phyloP scores from a whole-genome alignment of 1,140 invertebrate genomes.

The Heliconius hewitsoni region DNA sequence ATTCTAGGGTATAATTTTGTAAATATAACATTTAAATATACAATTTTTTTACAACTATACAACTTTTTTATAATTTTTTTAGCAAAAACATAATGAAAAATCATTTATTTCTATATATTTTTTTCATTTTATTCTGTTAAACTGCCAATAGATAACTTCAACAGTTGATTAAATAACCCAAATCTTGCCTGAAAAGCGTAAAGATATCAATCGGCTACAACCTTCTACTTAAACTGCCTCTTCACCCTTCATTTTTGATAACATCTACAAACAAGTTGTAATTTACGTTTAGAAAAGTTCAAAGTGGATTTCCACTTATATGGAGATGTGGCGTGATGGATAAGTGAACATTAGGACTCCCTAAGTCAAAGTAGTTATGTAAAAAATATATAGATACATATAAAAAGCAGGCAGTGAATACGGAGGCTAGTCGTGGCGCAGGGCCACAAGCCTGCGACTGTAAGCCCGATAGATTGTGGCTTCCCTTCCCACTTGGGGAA shows the following conservation, averaged over 20 bases:
- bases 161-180: background rate
- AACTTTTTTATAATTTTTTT: no score
- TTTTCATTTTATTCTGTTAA: background rate
- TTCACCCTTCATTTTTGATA: slow-evolving; percentile 7
- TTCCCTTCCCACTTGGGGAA: background rate
- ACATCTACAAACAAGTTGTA: slow-evolving; percentile 1
- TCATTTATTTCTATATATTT: no score
- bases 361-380: background rate
- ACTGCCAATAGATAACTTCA: background rate
- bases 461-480: background rate
- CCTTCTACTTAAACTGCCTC: background rate
- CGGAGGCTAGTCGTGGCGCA: background rate
- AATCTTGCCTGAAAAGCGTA: background rate
- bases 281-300: background rate
- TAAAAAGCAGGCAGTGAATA: no score
- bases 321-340: background rate
- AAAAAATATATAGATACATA: no score
- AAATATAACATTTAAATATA: no score
- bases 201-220: background rate
- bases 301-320: background rate
- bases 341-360: background rate
- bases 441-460: background rate
- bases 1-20: no score
- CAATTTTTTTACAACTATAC: no score
- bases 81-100: no score